phyloP scores from a whole-genome alignment of 2,888 invertebrate species.

The Ganaspis brasiliensis region DNA sequence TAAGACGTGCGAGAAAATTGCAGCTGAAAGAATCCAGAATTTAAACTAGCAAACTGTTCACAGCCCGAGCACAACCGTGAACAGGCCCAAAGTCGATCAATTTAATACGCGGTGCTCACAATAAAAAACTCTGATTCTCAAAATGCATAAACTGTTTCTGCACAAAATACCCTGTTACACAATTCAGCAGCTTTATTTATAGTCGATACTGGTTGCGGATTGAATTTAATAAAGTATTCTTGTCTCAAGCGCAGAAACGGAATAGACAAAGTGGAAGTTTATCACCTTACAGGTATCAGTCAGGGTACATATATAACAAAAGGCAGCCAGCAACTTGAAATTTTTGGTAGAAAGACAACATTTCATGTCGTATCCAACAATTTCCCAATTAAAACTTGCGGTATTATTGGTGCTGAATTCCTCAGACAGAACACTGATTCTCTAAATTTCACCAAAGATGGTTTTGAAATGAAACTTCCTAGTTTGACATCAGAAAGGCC shows the following conservation, averaged over 20 bases:
- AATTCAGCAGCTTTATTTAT: neutral
- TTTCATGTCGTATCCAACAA: neutral
- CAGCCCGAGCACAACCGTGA: too few species aligned
- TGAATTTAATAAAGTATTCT: slow-evolving; percentile 10
- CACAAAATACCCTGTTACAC: too few species aligned
- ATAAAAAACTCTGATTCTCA: too few species aligned
- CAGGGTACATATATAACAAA: neutral
- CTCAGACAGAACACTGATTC: neutral
- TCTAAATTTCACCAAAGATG: neutral
- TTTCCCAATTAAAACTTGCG: neutral
- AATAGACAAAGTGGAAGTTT: neutral
- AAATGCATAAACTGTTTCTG: too few species aligned
- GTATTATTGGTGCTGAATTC: neutral
- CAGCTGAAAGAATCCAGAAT: too few species aligned
- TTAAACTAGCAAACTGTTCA: too few species aligned
- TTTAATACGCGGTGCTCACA: too few species aligned
- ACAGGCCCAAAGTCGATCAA: too few species aligned
- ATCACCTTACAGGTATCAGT: neutral
- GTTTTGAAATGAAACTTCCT: neutral
- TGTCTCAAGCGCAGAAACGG: neutral
- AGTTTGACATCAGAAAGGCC: neutral
- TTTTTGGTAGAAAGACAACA: neutral
- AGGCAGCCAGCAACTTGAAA: neutral
- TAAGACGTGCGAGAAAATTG: too few species aligned
- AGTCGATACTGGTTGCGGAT: slow-evolving; percentile 2